Evolutionary conservation across 2,797 vertebrate species (phyloP).

Genomic region (Euthynnus affinis): DNA sequence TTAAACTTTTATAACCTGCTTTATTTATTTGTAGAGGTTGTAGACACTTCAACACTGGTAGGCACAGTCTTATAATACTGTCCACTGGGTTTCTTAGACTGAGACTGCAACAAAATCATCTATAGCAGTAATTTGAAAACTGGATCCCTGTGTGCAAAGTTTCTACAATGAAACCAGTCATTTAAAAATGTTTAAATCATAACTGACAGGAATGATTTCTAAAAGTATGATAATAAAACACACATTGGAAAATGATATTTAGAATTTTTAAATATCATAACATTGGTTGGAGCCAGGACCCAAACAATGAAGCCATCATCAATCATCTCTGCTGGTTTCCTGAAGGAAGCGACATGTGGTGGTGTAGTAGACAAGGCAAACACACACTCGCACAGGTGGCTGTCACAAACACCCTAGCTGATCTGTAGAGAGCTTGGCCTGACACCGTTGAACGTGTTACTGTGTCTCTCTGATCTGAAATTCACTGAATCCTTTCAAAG

Average conservation of each 20-base stretch:
- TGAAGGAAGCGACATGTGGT: conserved; percentile 78
- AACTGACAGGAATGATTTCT: conserved; percentile 2
- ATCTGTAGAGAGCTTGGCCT: conserved; percentile 29
- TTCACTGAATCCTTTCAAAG: not conserved
- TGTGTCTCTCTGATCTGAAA: conserved; percentile 12
- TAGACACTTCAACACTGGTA: not conserved
- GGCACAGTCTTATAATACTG: not conserved
- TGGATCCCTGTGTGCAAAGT: not conserved
- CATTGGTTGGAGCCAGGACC: conserved; percentile 63
- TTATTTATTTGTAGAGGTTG: conserved; percentile 17
- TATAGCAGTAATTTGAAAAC: not conserved
- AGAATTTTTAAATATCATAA: conserved; percentile 74
- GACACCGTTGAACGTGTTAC: conserved; percentile 17
- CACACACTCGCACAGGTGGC: conserved; percentile 68
- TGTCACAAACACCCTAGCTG: conserved; percentile 56
- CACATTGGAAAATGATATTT: not conserved
- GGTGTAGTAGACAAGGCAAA: conserved; percentile 54
- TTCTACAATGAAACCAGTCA: not conserved
- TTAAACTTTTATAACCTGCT: conserved; percentile 19
- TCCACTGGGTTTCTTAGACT: not conserved
- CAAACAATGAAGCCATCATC: conserved; percentile 84
- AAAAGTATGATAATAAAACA: conserved; percentile 10
- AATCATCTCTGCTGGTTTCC: conserved; percentile 84
- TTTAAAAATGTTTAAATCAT: conserved; percentile 3
- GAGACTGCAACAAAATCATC: conserved; percentile 10